phyloP scores from a whole-genome alignment of 1,140 invertebrate species.

The Drosophila suzukii region DNA sequence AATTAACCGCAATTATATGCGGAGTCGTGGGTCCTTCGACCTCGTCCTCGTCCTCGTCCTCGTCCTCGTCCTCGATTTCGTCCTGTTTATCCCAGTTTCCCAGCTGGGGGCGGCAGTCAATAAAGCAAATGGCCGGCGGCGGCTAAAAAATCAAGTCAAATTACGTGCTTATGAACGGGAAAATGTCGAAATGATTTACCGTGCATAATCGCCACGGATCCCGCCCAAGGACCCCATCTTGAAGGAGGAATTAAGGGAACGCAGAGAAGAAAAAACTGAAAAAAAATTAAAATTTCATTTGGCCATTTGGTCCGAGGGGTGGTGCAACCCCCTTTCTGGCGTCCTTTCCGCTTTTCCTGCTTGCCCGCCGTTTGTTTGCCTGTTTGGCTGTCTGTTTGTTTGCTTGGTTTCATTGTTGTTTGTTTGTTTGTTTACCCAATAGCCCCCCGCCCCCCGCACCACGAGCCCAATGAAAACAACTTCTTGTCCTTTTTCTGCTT shows the following conservation, averaged over 20 bases:
- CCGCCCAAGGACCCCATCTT: constrained; percentile 46
- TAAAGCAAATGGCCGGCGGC: constrained; percentile 62
- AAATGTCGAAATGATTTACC: constrained; percentile 84
- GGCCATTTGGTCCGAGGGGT: constrained; percentile 27
- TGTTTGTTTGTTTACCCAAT: constrained; percentile 70
- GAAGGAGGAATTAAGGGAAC: constrained; percentile 28
- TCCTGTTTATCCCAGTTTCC: background rate
- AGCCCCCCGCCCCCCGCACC: constrained; percentile 38
- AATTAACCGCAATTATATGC: constrained; percentile 84
- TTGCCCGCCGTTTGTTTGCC: constrained; percentile 47
- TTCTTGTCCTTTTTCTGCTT: constrained; percentile 57
- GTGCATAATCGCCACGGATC: constrained; percentile 76
- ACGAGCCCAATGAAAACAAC: constrained; percentile 49
- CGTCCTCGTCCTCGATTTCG: background rate
- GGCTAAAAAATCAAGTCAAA: constrained; percentile 78
- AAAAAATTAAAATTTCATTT: constrained; percentile 79
- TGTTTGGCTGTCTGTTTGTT: constrained; percentile 67
- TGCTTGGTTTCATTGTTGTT: constrained; percentile 77
- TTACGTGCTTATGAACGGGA: constrained; percentile 83
- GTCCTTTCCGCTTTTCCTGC: constrained; percentile 22
- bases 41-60: background rate
- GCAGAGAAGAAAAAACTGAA: constrained; percentile 22
- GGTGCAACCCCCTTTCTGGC: constrained; percentile 9
- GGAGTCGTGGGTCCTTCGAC: constrained; percentile 54
- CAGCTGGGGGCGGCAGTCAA: constrained; percentile 59